Conservation (phyloP, 2,888 invertebrate genomes). For the Copidosoma aretas region DNA sequence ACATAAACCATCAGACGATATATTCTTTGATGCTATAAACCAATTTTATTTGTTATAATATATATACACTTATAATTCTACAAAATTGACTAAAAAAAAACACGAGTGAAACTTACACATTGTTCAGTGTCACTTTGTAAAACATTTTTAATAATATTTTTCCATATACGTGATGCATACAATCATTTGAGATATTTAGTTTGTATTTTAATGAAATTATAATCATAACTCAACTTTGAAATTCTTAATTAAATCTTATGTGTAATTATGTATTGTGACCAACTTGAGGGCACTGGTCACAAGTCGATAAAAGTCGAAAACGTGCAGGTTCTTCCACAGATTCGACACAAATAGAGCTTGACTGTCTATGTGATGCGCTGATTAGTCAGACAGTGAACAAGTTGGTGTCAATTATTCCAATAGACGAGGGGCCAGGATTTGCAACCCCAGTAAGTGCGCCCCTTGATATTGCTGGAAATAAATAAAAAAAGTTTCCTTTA, state of each 20-base stretch:
- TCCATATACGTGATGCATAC: slow-evolving; percentile 32
- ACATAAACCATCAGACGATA: slow-evolving; percentile 29
- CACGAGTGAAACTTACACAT: slow-evolving; percentile 31
- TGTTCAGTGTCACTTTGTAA: slow-evolving; percentile 25
- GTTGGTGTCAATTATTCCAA: slow-evolving; percentile 59
- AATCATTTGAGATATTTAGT: slow-evolving; percentile 28
- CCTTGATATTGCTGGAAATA: slow-evolving; percentile 53
- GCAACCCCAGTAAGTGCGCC: slow-evolving; percentile 57
- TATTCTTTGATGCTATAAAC: slow-evolving; percentile 19
- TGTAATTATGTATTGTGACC: slow-evolving; percentile 32
- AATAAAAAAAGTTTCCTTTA: slow-evolving; percentile 12
- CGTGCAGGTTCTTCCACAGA: slow-evolving; percentile 32
- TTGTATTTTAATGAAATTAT: slow-evolving; percentile 33
- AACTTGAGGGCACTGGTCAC: slow-evolving; percentile 20
- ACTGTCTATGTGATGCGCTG: slow-evolving; percentile 47
- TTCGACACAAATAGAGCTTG: slow-evolving; percentile 33
- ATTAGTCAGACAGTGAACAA: slow-evolving; percentile 55
- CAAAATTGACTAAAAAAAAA: slow-evolving; percentile 35
- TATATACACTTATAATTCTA: slow-evolving; percentile 38
- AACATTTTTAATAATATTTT: slow-evolving; percentile 25
- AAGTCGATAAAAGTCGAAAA: slow-evolving; percentile 36
- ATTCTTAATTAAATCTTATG: slow-evolving; percentile 33
- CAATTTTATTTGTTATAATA: slow-evolving; percentile 29
- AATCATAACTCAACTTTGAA: slow-evolving; percentile 34
- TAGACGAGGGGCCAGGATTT: slow-evolving; percentile 57